Evolutionary conservation across 2,113 vertebrate genomes (phyloP).

Genomic region (Thunnus maccoyii): DNA sequence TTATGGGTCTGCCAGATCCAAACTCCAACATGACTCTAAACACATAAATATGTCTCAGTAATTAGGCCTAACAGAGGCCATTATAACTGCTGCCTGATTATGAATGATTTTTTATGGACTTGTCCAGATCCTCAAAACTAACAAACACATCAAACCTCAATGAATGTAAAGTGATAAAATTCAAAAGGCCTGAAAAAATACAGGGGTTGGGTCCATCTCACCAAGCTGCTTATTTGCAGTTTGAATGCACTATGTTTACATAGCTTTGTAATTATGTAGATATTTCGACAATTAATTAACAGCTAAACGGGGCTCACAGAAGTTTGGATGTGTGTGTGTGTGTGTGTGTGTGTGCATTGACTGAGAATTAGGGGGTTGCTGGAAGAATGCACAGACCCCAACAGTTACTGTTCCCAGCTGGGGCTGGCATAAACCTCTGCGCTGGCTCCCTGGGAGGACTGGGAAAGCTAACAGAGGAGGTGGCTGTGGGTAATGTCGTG

Average conservation of each 20-base stretch:
- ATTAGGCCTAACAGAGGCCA: conserved; percentile 48
- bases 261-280: conserved; percentile 50
- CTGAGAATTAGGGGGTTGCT: not conserved
- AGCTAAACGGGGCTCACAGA: conserved; percentile 45
- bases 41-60: conserved; percentile 48
- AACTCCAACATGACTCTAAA: conserved; percentile 38
- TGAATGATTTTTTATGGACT: conserved; percentile 53
- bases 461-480: conserved; percentile 68
- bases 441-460: conserved; percentile 72
- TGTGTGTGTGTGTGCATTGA: conserved; percentile 9
- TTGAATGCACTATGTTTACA: conserved; percentile 52
- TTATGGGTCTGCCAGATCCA: conserved; percentile 40
- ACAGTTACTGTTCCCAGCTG: conserved; percentile 81
- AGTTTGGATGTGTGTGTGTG: conserved; percentile 4
- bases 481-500: conserved; percentile 77
- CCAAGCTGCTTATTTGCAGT: not conserved
- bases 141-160: conserved; percentile 60
- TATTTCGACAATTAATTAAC: conserved; percentile 68
- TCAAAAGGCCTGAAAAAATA: conserved; percentile 48
- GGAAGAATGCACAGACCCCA: conserved; percentile 67
- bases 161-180: conserved; percentile 44
- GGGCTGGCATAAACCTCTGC: conserved; percentile 80
- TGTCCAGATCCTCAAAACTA: conserved; percentile 53
- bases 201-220: not conserved
- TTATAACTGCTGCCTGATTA: conserved; percentile 59